These are phyloP conservation scores for Athalia circularis DNA, from an alignment of 2,888 invertebrate genomes.

Conservation along the genomic window DNA sequence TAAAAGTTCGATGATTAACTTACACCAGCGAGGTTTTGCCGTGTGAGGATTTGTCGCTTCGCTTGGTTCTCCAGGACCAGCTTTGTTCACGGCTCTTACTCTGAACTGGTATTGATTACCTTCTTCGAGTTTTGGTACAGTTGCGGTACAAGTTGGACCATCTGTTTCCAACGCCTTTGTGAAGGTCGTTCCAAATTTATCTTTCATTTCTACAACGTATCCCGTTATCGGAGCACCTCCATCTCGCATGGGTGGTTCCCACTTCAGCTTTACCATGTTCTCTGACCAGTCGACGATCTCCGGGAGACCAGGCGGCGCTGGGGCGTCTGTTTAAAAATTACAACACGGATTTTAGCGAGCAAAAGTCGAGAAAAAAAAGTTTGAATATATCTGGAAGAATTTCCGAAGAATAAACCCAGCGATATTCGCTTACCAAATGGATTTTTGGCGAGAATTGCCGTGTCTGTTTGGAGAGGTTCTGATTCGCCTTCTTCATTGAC, in stretches of 20 bases:
- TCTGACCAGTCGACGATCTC: slow-evolving; percentile 94
- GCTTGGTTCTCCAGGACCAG: slow-evolving; percentile 93
- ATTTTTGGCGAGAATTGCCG: slow-evolving; percentile 95
- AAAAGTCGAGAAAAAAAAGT: not conserved
- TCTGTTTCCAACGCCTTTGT: slow-evolving; percentile 90
- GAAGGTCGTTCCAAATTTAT: slow-evolving; percentile 89
- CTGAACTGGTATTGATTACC: slow-evolving; percentile 97
- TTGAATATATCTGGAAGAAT: not conserved
- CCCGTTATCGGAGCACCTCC: slow-evolving; percentile 96
- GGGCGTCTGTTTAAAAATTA: slow-evolving; percentile 77
- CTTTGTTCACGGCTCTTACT: slow-evolving; percentile 95
- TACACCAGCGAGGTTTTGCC: slow-evolving; percentile 91
- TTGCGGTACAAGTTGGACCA: slow-evolving; percentile 89
- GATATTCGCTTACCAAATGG: slow-evolving; percentile 83
- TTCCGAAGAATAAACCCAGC: not conserved
- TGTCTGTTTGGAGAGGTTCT: slow-evolving; percentile 93
- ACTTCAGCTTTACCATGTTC: slow-evolving; percentile 91
- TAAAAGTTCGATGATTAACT: slow-evolving; percentile 73
- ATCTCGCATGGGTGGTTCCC: slow-evolving; percentile 93
- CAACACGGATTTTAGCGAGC: not conserved
- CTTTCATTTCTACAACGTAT: slow-evolving; percentile 94
- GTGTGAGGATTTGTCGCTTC: slow-evolving; percentile 95
- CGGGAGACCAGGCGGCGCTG: slow-evolving; percentile 92
- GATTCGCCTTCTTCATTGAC: slow-evolving; percentile 98
- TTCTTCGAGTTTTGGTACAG: slow-evolving; percentile 92